These are phyloP conservation scores for Champsocephalus gunnari DNA, from an alignment of 2,797 vertebrate genomes.

Conservation along the genomic window DNA sequence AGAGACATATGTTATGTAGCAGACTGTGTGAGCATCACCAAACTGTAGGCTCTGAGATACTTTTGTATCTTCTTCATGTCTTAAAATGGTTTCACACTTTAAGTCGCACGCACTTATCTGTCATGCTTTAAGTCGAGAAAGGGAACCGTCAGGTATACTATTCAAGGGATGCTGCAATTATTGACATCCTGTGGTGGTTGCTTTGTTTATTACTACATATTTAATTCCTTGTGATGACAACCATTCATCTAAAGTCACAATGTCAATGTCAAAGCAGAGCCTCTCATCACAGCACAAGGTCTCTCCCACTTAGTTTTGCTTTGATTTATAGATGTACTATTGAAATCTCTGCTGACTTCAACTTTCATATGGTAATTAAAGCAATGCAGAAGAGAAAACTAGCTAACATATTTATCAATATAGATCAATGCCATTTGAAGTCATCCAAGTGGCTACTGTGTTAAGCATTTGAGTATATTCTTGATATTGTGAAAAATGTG, in stretches of 20 bases:
- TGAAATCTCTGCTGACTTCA: conserved; percentile 24
- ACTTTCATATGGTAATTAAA: conserved; percentile 25
- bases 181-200: too few relatives aligned
- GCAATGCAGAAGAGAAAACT: too few relatives aligned
- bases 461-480: too few relatives aligned
- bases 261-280: conserved; percentile 49
- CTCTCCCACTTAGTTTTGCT: conserved; percentile 27
- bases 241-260: conserved; percentile 59
- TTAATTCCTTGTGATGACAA: conserved; percentile 50
- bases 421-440: too few relatives aligned
- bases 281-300: conserved; percentile 50
- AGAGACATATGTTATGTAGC: background rate
- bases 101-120: background rate
- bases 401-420: too few relatives aligned
- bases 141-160: too few relatives aligned
- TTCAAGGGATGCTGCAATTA: too few relatives aligned
- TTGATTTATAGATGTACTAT: conserved; percentile 48
- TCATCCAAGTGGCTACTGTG: background rate
- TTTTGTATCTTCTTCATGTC: background rate
- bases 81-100: background rate
- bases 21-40: background rate
- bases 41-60: conserved; percentile 3
- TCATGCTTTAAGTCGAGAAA: background rate
- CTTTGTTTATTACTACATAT: conserved; percentile 13
- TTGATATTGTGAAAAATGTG: background rate